Percentiles rank a stretch among this genome's conserved stretches.
phyloP scores from a whole-genome alignment of 2,797 vertebrate species.

The Sebastes elongatus region DNA sequence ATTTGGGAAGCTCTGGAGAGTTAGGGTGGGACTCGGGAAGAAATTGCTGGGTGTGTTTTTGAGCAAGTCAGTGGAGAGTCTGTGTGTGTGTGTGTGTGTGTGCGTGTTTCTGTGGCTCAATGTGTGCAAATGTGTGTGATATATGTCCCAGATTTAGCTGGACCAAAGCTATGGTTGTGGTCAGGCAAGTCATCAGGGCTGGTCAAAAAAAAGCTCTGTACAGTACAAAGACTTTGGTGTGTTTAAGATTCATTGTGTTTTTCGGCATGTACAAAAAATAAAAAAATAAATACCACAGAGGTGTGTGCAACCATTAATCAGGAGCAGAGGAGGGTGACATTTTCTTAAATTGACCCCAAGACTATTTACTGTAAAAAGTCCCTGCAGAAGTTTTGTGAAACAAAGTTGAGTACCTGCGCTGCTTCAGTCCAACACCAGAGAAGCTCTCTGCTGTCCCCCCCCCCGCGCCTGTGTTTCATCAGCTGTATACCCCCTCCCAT shows the following conservation, averaged over 20 bases:
- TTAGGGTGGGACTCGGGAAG: conserved; percentile 76
- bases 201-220: conserved; percentile 31
- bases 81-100: conserved; percentile 33
- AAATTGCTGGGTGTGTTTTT: conserved; percentile 83
- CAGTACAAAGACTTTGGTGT: conserved; percentile 18
- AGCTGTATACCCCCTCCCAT: conserved; percentile 19
- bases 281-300: conserved; percentile 8
- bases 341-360: conserved; percentile 51
- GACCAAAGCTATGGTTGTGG: conserved; percentile 73
- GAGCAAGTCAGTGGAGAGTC: conserved; percentile 49
- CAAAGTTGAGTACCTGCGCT: conserved; percentile 1
- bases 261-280: conserved; percentile 18
- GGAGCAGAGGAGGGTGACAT: conserved; percentile 35
- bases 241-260: conserved; percentile 57
- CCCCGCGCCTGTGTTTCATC: conserved; percentile 30
- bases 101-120: conserved; percentile 4
- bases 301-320: conserved; percentile 47
- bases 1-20: conserved; percentile 73
- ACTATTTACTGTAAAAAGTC: conserved; percentile 23
- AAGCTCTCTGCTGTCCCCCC: neutral
- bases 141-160: conserved; percentile 74
- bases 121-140: conserved; percentile 44
- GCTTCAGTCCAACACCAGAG: conserved; percentile 2
- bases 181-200: conserved; percentile 49
- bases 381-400: conserved; percentile 20